Conservation (phyloP, 2,888 invertebrate genomes). For the Hemicrepidius hirtus region DNA sequence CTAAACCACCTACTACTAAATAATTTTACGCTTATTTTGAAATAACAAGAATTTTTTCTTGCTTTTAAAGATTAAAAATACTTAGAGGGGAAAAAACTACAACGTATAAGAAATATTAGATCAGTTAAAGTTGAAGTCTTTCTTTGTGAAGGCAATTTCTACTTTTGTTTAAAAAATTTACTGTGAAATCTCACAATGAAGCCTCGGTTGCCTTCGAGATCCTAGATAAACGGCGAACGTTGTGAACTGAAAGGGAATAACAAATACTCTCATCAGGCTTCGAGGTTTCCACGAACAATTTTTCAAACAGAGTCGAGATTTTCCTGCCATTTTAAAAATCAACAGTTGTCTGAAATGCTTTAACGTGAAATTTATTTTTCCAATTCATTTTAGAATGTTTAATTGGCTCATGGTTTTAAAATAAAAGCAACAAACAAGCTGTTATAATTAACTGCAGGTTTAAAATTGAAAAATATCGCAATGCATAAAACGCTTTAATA, state of each 20-base stretch:
- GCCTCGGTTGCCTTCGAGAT: background rate
- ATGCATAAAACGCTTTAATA: conserved; percentile 13
- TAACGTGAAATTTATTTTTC: too few relatives aligned
- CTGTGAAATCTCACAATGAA: conserved; percentile 4
- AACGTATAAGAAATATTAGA: background rate
- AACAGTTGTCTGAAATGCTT: background rate
- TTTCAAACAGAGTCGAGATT: conserved; percentile 1
- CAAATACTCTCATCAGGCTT: conserved; percentile 16
- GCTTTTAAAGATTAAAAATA: too few relatives aligned
- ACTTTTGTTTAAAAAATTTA: conserved; percentile 8
- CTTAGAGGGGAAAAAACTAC: too few relatives aligned
- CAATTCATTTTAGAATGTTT: background rate
- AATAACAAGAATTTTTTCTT: too few relatives aligned
- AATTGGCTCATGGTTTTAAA: background rate
- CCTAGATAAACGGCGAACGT: conserved; percentile 11
- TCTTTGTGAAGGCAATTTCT: background rate
- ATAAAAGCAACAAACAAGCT: background rate
- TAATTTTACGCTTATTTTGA: too few relatives aligned
- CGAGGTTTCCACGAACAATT: conserved; percentile 18
- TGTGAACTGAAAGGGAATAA: conserved; percentile 10
- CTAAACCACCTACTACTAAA: too few relatives aligned
- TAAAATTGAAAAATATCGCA: conserved; percentile 21
- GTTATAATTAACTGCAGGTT: background rate
- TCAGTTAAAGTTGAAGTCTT: background rate
- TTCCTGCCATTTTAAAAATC: background rate